Percentiles rank a stretch among this genome's conserved stretches.
Conservation (phyloP, 2,113 vertebrate genomes). For the Ranitomeya imitator region DNA sequence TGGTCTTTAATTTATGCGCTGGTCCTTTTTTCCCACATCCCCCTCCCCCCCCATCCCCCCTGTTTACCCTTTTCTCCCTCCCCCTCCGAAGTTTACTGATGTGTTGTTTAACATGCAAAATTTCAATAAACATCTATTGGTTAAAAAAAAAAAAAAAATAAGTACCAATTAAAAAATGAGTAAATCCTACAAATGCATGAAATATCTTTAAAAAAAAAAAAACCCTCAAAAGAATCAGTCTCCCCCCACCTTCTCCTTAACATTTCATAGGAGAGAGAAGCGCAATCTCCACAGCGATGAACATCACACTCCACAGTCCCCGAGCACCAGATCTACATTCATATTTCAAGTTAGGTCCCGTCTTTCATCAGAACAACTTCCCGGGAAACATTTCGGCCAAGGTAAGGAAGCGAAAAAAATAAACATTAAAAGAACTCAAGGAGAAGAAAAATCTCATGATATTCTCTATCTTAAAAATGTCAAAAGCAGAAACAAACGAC, state of each 20-base stretch:
- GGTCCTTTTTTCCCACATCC: too few relatives aligned
- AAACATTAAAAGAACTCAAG: neutral
- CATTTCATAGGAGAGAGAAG: neutral
- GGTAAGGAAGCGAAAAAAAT: neutral
- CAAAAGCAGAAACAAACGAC: neutral
- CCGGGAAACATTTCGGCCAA: neutral
- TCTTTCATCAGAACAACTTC: neutral
- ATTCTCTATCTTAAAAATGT: neutral
- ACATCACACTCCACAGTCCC: slow-evolving; percentile 4
- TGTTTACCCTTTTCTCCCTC: too few relatives aligned
- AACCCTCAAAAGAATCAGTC: neutral
- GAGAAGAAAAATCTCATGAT: neutral
- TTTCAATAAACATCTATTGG: too few relatives aligned
- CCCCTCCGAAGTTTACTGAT: too few relatives aligned
- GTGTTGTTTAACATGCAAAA: too few relatives aligned
- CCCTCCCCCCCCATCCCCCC: too few relatives aligned
- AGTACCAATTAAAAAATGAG: neutral
- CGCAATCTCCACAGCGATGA: neutral
- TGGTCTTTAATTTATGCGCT: too few relatives aligned
- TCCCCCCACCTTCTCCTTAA: neutral
- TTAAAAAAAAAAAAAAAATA: too few relatives aligned
- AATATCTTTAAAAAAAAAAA: neutral
- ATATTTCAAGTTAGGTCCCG: neutral
- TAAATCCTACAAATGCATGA: neutral
- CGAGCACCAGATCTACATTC: neutral